Percentiles rank a stretch among this genome's conserved stretches.
These are phyloP conservation scores for Gasteruption jaculator DNA, from an alignment of 2,888 invertebrate genomes.

Conservation along the genomic window DNA sequence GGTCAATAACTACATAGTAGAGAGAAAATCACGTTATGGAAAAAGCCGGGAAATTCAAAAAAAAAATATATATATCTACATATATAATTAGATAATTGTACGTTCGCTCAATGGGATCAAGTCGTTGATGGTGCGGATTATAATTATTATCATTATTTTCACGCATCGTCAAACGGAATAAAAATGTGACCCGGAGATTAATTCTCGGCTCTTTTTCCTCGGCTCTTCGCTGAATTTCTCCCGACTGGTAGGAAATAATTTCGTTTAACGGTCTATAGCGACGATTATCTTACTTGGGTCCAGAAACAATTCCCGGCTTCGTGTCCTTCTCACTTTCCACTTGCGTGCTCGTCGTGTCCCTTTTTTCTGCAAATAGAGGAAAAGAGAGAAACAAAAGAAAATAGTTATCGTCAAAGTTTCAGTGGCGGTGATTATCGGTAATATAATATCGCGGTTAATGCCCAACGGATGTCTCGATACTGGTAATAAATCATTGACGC, in stretches of 20 bases:
- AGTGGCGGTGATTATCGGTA: conserved; percentile 26
- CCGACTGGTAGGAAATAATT: background rate
- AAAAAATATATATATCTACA: too few species aligned
- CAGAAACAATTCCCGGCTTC: conserved; percentile 34
- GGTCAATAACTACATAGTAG: too few species aligned
- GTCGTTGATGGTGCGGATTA: conserved; percentile 4
- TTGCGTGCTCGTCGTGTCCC: conserved; percentile 31
- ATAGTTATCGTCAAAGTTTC: background rate
- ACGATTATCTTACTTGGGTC: conserved; percentile 43
- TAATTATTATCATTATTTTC: conserved; percentile 1
- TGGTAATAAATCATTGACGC: too few species aligned
- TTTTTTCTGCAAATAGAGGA: conserved; percentile 37
- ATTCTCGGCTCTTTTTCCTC: conserved; percentile 29
- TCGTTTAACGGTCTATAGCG: conserved; percentile 20
- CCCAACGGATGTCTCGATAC: too few species aligned
- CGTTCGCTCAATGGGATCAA: background rate
- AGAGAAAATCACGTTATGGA: too few species aligned
- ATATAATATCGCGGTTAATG: too few species aligned
- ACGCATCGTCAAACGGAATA: too few species aligned
- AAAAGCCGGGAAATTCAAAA: too few species aligned
- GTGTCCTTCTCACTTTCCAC: conserved; percentile 45
- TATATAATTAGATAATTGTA: too few species aligned
- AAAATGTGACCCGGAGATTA: too few species aligned
- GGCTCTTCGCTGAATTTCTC: conserved; percentile 14
- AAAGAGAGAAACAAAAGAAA: conserved; percentile 11